phyloP scores from a whole-genome alignment of 2,888 invertebrate species.

The Pandemis cinnamomeana region DNA sequence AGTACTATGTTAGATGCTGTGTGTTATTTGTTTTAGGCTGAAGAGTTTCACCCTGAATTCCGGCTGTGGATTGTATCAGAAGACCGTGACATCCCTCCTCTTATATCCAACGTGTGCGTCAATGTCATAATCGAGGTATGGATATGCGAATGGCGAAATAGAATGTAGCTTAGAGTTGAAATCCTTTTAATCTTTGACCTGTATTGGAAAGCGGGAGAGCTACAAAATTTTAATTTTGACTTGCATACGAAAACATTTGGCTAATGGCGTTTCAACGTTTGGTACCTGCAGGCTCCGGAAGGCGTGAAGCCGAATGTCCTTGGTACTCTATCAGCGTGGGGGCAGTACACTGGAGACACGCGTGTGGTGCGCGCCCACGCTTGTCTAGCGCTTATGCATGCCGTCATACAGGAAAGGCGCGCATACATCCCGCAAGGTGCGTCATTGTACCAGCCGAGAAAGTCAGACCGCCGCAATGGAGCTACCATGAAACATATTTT shows the following conservation, averaged over 20 bases:
- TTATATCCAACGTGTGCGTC: conserved; percentile 90
- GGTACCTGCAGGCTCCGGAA: conserved; percentile 88
- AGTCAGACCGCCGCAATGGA: too few species aligned
- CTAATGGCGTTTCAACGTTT: not conserved
- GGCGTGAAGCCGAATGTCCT: conserved; percentile 93
- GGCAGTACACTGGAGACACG: conserved; percentile 51
- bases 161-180: not conserved
- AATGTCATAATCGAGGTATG: conserved; percentile 84
- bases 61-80: conserved; percentile 95
- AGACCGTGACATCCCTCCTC: conserved; percentile 90
- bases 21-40: conserved; percentile 53
- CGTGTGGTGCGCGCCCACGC: conserved; percentile 81
- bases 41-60: conserved; percentile 66
- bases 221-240: too few species aligned
- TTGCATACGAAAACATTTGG: too few species aligned
- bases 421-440: conserved; percentile 94
- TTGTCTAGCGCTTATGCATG: conserved; percentile 93
- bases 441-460: not conserved
- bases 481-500: too few species aligned
- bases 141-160: not conserved
- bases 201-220: too few species aligned
- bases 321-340: conserved; percentile 90
- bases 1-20: not conserved
- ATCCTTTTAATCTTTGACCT: too few species aligned
- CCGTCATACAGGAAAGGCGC: conserved; percentile 95